Conservation (phyloP, 1,140 invertebrate genomes). For the Neoseiulus cucumeris region DNA sequence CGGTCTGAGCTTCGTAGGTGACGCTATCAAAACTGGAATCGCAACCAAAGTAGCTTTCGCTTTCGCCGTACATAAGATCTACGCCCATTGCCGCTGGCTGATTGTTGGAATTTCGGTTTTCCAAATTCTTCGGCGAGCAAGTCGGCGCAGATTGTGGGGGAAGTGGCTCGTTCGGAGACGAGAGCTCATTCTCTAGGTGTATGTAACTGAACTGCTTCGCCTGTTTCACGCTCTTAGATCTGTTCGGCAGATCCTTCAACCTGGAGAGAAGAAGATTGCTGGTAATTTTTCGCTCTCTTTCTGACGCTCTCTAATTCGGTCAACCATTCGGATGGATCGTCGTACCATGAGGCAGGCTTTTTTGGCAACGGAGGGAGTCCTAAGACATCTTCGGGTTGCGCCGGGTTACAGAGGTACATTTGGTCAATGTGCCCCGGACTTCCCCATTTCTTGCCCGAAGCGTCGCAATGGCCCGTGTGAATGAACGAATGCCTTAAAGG, state of each 20-base stretch:
- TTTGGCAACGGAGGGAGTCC: slow-evolving; percentile 27
- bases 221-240: slow-evolving; percentile 20
- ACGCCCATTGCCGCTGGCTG: neutral
- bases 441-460: slow-evolving; percentile 59
- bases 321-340: slow-evolving; percentile 12
- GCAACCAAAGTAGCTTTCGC: neutral
- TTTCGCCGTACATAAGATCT: neutral
- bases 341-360: slow-evolving; percentile 25
- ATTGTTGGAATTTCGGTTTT: neutral
- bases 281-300: neutral
- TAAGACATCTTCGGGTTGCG: slow-evolving; percentile 54
- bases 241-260: slow-evolving; percentile 9
- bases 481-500: slow-evolving; percentile 65
- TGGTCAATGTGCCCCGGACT: slow-evolving; percentile 57
- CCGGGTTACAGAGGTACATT: slow-evolving; percentile 57
- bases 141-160: neutral
- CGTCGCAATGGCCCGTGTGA: slow-evolving; percentile 42
- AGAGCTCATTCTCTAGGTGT: slow-evolving; percentile 28
- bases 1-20: neutral
- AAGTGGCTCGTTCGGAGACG: neutral
- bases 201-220: slow-evolving; percentile 29
- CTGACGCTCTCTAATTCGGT: neutral
- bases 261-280: neutral
- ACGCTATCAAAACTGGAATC: slow-evolving; percentile 2
- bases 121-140: neutral